Evolutionary conservation across 2,797 vertebrate species (phyloP), one percentile per base, ranked within the genome.

Genomic region (Crocidura indochinensis): DNA sequence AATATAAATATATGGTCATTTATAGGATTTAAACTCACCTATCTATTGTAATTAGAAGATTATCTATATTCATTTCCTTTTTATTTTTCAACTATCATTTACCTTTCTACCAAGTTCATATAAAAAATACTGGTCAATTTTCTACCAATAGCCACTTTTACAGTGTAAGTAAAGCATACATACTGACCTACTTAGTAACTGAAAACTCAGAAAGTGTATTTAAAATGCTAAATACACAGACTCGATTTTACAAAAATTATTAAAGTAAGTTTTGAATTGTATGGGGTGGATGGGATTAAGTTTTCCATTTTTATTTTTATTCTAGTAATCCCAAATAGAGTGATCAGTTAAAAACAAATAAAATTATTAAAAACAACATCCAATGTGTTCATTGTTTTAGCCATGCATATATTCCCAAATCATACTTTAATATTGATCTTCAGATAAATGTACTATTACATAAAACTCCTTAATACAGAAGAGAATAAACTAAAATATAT

Each of bases 211-310:
- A 73, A 0, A 73, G 49, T 6, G 0, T 38, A 51, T 29, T 87
- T 10, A 90, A 86, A 94, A 77, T 71, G 14, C 17, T n/a, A 84
- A 91, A 31, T 1, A 6, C 27, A 47, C 24, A 90, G 44, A 0
- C 5, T 31, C 65, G 84, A 64, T 10, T 49, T 8, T 29, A 10
- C 6, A 46, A 2, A 10, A 84, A 2, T 0, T 74, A 76, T 74
- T 77, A 65, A 26, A 44, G 44, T 86, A 11, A 65, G 11, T 64
- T 71, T 10, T 67, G 5, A 29, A 71, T 83, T 79, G 9, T 44
- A 60, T 17, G 4, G 69, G 22, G 8, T 71, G 12, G 0, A 71
- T 14, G 84, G 27, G 67, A 84, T 1, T 11, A 19, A 38, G 17
- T 2, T 75, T 76, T 17, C 51, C 20, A 15, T 2, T 29, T 56